A percentile compares a stretch with the other conserved stretches of the same genome.
phyloP scores from a whole-genome alignment of 2,797 vertebrate species.

The Tolypeutes matacus region DNA sequence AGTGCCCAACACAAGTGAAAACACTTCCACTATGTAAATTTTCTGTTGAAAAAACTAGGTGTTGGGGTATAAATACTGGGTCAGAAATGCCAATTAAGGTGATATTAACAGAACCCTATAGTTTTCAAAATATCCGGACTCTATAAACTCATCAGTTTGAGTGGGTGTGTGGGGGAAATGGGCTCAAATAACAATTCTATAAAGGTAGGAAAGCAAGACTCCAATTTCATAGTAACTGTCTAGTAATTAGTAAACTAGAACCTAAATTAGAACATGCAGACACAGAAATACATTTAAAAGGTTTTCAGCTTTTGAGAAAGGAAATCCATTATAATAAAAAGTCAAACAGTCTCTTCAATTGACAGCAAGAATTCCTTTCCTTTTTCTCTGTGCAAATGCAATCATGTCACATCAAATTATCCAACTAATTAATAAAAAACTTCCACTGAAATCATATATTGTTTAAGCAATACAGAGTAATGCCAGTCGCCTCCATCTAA shows the following conservation, averaged over 20 bases:
- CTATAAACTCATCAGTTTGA: neutral
- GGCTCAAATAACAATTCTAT: neutral
- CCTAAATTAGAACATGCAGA: slow-evolving; percentile 75
- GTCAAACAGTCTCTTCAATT: slow-evolving; percentile 79
- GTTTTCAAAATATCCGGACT: neutral
- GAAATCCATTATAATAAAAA: slow-evolving; percentile 85
- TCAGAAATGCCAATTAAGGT: neutral
- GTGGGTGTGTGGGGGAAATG: neutral
- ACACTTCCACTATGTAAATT: neutral
- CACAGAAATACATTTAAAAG: slow-evolving; percentile 77
- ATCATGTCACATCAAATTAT: slow-evolving; percentile 86
- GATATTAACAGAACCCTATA: neutral
- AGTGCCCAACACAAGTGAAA: neutral
- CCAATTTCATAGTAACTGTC: slow-evolving; percentile 77
- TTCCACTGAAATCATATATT: slow-evolving; percentile 85
- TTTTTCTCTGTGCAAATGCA: slow-evolving; percentile 83
- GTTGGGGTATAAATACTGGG: neutral
- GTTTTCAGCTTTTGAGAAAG: slow-evolving; percentile 83
- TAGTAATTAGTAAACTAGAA: slow-evolving; percentile 80
- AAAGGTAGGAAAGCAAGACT: slow-evolving; percentile 58
- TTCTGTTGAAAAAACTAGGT: neutral
- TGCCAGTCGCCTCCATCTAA: slow-evolving; percentile 79
- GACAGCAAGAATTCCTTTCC: slow-evolving; percentile 81
- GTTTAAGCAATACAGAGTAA: slow-evolving; percentile 86
- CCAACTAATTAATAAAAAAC: slow-evolving; percentile 85